Percentiles rank a stretch among this genome's conserved stretches.
Evolutionary conservation across 2,888 invertebrate genomes (phyloP).

Genomic region (Melanostoma mellinum): DNA sequence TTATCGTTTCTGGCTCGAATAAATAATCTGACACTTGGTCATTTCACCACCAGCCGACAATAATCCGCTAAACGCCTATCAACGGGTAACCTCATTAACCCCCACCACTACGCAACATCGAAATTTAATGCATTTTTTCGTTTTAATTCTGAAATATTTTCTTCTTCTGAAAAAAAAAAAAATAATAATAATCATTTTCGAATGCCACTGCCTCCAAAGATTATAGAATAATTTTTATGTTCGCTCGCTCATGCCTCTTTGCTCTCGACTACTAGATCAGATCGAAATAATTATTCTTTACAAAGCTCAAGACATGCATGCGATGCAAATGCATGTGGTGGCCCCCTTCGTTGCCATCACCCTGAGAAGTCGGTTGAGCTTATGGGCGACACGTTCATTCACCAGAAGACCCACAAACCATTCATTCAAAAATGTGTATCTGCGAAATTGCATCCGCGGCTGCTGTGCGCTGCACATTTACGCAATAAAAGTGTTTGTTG

Average conservation of each 20-base stretch:
- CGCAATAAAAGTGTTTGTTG: slow-evolving; percentile 37
- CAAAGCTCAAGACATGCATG: slow-evolving; percentile 29
- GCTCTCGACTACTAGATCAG: background rate
- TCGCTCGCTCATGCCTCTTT: background rate
- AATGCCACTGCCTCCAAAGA: background rate
- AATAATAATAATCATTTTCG: slow-evolving; percentile 62
- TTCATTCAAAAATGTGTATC: slow-evolving; percentile 68
- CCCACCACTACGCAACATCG: slow-evolving; percentile 21
- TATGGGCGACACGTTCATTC: slow-evolving; percentile 61
- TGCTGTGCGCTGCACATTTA: slow-evolving; percentile 58
- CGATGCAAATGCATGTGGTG: slow-evolving; percentile 13
- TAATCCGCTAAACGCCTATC: slow-evolving; percentile 68
- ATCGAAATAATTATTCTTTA: slow-evolving; percentile 41
- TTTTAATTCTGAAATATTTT: slow-evolving; percentile 35
- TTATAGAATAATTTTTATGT: too few relatives aligned
- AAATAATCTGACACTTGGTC: slow-evolving; percentile 67
- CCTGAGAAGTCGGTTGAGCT: slow-evolving; percentile 13
- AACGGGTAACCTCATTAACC: slow-evolving; percentile 70
- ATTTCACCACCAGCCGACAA: slow-evolving; percentile 58
- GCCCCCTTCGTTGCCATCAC: slow-evolving; percentile 13
- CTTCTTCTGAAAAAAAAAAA: slow-evolving; percentile 23
- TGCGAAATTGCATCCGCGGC: slow-evolving; percentile 35
- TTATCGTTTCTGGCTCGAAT: slow-evolving; percentile 50
- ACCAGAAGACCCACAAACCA: slow-evolving; percentile 70
- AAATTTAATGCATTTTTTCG: slow-evolving; percentile 45